Evolutionary conservation across 2,113 vertebrate species (phyloP), one percentile per base, ranked within the genome.

Genomic region (Trinectes maculatus): DNA sequence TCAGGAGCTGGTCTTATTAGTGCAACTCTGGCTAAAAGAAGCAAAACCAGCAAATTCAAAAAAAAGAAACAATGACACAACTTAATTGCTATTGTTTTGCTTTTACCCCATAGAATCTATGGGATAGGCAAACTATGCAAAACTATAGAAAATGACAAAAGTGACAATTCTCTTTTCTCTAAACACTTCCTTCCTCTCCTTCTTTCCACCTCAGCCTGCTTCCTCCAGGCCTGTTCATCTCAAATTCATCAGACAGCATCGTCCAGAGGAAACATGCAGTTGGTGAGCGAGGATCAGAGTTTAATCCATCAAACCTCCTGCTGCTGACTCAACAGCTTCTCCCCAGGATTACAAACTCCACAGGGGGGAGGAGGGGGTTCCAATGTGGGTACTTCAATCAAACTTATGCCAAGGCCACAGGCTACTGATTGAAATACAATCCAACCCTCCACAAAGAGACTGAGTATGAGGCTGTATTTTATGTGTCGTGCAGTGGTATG

Each of bases 221-320:
- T 77, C 79, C 70, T 71, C 18, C 44, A 1, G 18, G 54, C 58
- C 68, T 80, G 80, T 80, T n/a, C n/a, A n/a, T n/a, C n/a, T n/a
- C n/a, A n/a, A 84, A 85, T 89, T 75, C 76, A 87, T 89, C 83
- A 79, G 71, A 60, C 57, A 11, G 44, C 10, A 0, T 48, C 24
- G 43, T 79, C 49, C 52, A 60, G 64, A 60, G 65, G 69, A 87
- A 79, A 71, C 55, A 10, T 69, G 68, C 40, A 56, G 75, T 55
- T 73, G 68, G 64, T 84, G 77, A 87, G 66, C 40, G 72, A 69
- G 79, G 77, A 88, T 86, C 79, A 87, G 79, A 77, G 77, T 87
- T 89, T 84, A 89, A 89, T 91, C 88, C 79, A 89, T 91, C 88
- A 89, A 84, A 85, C 85, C 76, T 65, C 69, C 8, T 72, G 6